These are phyloP conservation scores for Malacosoma neustria DNA, from an alignment of 2,888 invertebrate species.

Conservation along the genomic window DNA sequence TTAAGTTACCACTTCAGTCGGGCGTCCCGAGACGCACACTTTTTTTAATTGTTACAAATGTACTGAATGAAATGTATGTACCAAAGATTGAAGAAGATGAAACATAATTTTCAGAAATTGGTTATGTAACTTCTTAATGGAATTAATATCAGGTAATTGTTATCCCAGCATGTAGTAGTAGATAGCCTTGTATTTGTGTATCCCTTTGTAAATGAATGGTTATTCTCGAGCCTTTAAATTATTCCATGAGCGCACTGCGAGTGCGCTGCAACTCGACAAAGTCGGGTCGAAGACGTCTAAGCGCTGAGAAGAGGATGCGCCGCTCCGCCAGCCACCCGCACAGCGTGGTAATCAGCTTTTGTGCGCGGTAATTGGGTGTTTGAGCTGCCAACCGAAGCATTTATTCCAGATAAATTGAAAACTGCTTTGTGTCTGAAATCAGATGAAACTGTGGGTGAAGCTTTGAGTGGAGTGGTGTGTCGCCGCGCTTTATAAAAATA, in stretches of 20 bases:
- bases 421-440: constrained; percentile 65
- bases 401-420: constrained; percentile 73
- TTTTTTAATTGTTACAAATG: too few relatives aligned
- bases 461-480: constrained; percentile 9
- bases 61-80: too few relatives aligned
- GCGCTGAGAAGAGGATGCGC: constrained; percentile 17
- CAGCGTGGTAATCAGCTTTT: constrained; percentile 71
- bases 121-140: too few relatives aligned
- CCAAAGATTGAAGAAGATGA: too few relatives aligned
- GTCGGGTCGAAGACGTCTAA: constrained; percentile 16
- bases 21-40: too few relatives aligned
- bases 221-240: constrained; percentile 56
- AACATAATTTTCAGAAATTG: too few relatives aligned
- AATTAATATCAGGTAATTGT: too few relatives aligned
- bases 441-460: constrained; percentile 47
- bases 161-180: too few relatives aligned
- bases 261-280: constrained; percentile 14
- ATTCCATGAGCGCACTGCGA: constrained; percentile 41
- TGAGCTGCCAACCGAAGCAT: constrained; percentile 72
- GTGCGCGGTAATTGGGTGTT: constrained; percentile 73
- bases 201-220: constrained; percentile 51
- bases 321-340: constrained; percentile 35
- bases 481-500: background rate
- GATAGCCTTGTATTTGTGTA: constrained; percentile 22
- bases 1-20: too few relatives aligned